Base-by-base conservation (phyloP, 2,113 vertebrate species). In the Clinocottus analis region DNA sequence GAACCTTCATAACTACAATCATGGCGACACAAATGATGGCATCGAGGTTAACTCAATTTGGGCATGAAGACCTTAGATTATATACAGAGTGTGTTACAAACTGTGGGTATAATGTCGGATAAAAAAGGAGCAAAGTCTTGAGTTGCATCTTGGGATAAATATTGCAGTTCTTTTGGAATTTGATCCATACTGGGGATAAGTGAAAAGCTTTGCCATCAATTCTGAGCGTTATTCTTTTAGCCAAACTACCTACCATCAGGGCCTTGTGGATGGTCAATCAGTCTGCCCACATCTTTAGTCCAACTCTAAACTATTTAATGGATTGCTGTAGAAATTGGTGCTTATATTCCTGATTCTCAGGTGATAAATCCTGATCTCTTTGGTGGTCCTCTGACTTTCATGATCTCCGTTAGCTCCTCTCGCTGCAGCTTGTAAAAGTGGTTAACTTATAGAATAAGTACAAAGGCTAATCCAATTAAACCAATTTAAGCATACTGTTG, bases 391-490 rank as follows among this genome's bases (percentile, higher is more conserved):
- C 17, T 3, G 31, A 51, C 14, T 29, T n/a, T 23, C 8, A 37
- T 10, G 4, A 49, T 17, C 14, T 17, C 25, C 8, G 47, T 25
- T 29, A 35, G 3, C 2, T 43, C 33, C 4, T 8, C 11, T 71
- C 58, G 29, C 21, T 37, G 6, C 55, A 5, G 8, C 25, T 51
- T 23, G 11, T 25, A 35, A 23, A 23, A 59, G n/a, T 23, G 29
- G 29, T 70, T 49, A 33, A 53, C 53, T 58, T 16, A 47, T 43
- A 29, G 6, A 17, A 63, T 59, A 37, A 29, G 45, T 43, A 29
- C 60, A 56, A 3, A 65, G 16, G 11, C 16, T 58, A n/a, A 21
- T 31, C 49, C 16, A 75, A 63, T 86, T 74, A 83, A 83, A 66
- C 7, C 56, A 53, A 43, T 25, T 23, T 62, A 27, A 75, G 58